These are phyloP conservation scores for Panthera uncia DNA, from an alignment of 2,113 vertebrate genomes.

Conservation along the genomic window DNA sequence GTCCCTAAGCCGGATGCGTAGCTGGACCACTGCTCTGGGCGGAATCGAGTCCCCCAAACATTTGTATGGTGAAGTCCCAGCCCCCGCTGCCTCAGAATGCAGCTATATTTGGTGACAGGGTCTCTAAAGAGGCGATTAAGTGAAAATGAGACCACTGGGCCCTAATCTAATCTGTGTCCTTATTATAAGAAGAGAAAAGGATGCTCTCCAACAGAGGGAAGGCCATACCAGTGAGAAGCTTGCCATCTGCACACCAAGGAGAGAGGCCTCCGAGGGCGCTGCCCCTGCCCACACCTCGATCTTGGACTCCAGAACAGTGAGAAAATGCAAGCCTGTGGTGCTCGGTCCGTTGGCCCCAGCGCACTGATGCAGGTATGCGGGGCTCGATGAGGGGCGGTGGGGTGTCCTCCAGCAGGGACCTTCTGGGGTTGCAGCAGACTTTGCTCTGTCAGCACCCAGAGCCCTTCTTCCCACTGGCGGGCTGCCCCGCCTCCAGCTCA, in stretches of 20 bases:
- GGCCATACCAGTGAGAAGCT: fast-evolving
- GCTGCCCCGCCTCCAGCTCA: background rate
- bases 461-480: background rate
- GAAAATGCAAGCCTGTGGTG: no score
- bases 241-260: no score
- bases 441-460: fast-evolving
- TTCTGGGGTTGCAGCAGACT: background rate
- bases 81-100: background rate
- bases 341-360: background rate
- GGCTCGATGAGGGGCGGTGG: fast-evolving
- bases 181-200: background rate
- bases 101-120: background rate
- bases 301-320: background rate
- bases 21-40: fast-evolving
- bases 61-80: background rate
- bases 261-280: background rate
- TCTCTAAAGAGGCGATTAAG: background rate
- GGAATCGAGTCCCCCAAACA: fast-evolving
- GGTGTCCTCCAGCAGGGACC: fast-evolving
- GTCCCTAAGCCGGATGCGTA: fast-evolving
- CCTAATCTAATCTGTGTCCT: background rate
- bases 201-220: fast-evolving
- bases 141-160: background rate
- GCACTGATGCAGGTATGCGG: fast-evolving
- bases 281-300: background rate